Evolutionary conservation across 2,888 invertebrate genomes (phyloP), one percentile per base, ranked within the genome.

Genomic region (Phania funesta): DNA sequence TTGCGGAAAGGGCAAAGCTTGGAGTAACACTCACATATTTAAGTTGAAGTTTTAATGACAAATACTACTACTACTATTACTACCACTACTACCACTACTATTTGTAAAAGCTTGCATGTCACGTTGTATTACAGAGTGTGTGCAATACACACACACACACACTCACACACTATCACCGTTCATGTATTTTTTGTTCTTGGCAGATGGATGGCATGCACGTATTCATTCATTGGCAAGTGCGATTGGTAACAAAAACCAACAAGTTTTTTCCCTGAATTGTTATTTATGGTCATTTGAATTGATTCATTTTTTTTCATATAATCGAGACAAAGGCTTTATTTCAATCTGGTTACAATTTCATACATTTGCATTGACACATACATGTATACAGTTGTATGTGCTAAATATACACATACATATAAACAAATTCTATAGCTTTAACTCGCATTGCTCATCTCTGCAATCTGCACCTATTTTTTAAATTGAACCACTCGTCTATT

Each of bases 271-370:
- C 20, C 26, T 3, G 4, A 18, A 29, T 62, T 62, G 22, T 62
- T 52, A n/a, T n/a, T n/a, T n/a, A 32, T 60, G 38, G 50, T 73
- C 60, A 60, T 60, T 38, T 74, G n/a, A 64, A 62, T 35, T 29
- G 3, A 35, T 1, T 1, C 11, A 9, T 9, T 20, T 3, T 24
- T 41, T 41, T 65, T 50, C 0, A n/a, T n/a, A n/a, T 24, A 50
- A 44, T 35, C 16, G 38, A n/a, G 29, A n/a, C 0, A 44, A 52
- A 64, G 35, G 35, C 24, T 54, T 64, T 11, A 74, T 44, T 24
- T 35, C 58, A 18, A 24, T 70, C 24, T 46, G 44, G 48, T 58
- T 18, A 18, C n/a, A 35, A 35, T 41, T 68, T 56, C 2, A 22
- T 44, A 48, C 24, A 46, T 32, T 6, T 60, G 7, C 35, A n/a